A percentile compares a stretch with the other conserved stretches of the same genome.
Conservation (phyloP, 2,888 invertebrate genomes). For the Quadriops clusia region DNA sequence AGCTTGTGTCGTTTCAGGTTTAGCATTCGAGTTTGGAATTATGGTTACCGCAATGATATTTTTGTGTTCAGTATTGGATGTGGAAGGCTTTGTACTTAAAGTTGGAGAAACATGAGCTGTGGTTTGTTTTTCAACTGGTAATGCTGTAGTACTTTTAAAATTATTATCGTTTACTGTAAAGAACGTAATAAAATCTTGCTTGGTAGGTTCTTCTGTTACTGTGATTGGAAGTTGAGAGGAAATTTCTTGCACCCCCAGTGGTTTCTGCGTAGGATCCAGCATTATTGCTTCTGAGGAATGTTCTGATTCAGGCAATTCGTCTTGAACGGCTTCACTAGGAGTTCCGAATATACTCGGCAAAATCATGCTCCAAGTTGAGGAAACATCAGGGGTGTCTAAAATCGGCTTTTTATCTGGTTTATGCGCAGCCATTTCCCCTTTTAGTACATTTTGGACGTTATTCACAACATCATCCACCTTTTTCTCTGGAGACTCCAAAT, state of each 20-base stretch:
- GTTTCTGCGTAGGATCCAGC: slow-evolving; percentile 9
- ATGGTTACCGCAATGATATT: too few species aligned
- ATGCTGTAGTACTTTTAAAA: too few species aligned
- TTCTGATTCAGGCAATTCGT: not conserved
- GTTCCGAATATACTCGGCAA: slow-evolving; percentile 67
- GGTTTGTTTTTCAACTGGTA: too few species aligned
- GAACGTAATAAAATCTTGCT: too few species aligned
- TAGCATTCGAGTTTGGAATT: too few species aligned
- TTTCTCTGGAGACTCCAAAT: slow-evolving; percentile 41
- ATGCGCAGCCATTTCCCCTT: slow-evolving; percentile 58
- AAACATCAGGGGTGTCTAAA: slow-evolving; percentile 60
- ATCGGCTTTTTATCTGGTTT: slow-evolving; percentile 40
- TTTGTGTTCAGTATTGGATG: too few species aligned
- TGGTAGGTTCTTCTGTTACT: too few species aligned
- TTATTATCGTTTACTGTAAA: too few species aligned
- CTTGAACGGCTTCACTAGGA: slow-evolving; percentile 29
- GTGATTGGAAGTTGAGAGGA: too few species aligned
- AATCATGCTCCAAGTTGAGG: slow-evolving; percentile 70
- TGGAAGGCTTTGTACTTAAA: too few species aligned
- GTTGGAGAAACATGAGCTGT: too few species aligned
- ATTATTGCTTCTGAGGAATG: slow-evolving; percentile 7
- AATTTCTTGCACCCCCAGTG: slow-evolving; percentile 4
- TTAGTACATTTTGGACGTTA: slow-evolving; percentile 72
- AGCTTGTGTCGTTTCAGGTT: too few species aligned
- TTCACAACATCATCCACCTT: slow-evolving; percentile 70